Evolutionary conservation across 2,113 vertebrate genomes (phyloP).

Genomic region (Embiotoca jacksoni): DNA sequence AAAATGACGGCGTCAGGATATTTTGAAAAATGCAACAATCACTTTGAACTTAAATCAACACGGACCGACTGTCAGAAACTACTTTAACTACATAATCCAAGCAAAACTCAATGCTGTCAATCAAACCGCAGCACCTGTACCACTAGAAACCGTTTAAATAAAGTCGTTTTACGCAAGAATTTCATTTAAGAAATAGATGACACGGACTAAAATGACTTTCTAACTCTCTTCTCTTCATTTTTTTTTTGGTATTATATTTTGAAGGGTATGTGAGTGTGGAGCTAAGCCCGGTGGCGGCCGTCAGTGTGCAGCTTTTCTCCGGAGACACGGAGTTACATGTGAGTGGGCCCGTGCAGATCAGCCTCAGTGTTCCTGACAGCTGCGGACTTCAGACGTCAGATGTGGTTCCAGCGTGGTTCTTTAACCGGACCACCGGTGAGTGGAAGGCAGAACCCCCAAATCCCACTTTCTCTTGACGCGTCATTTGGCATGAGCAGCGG

Average conservation of each 20-base stretch:
- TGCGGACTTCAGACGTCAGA: conserved; percentile 77
- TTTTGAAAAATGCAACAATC: neutral
- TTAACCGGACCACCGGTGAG: conserved; percentile 89
- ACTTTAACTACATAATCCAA: neutral
- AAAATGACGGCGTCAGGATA: too few relatives aligned
- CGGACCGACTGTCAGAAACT: neutral
- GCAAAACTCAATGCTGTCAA: neutral
- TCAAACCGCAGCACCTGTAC: too few relatives aligned
- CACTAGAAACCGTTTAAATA: too few relatives aligned
- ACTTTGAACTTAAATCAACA: neutral
- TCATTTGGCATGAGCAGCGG: too few relatives aligned
- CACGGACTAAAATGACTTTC: too few relatives aligned
- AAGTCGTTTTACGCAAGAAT: too few relatives aligned
- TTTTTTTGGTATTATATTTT: neutral
- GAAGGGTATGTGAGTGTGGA: conserved; percentile 88
- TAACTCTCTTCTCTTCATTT: neutral
- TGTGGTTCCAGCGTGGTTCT: conserved; percentile 89
- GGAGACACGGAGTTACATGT: conserved; percentile 85
- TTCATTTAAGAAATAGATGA: neutral
- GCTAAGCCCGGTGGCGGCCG: conserved; percentile 86
- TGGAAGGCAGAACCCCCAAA: neutral
- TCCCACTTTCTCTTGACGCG: too few relatives aligned
- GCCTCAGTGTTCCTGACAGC: conserved; percentile 83
- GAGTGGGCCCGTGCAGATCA: conserved; percentile 86
- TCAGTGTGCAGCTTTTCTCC: conserved; percentile 87